phyloP scores from a whole-genome alignment of 2,797 vertebrate genomes.

The Nannoperca australis region DNA sequence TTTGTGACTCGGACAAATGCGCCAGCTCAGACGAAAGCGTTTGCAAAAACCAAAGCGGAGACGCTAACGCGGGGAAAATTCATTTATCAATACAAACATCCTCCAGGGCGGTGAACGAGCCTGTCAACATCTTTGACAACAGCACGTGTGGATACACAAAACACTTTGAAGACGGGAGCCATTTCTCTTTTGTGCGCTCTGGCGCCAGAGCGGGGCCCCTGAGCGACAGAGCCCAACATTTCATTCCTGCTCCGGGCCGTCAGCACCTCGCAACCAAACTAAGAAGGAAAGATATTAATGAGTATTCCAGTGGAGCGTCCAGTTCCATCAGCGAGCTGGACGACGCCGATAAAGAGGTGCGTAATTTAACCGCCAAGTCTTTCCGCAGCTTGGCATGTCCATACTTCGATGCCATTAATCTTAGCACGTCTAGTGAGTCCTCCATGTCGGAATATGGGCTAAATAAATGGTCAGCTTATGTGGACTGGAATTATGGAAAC shows the following conservation, averaged over 20 bases:
- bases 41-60: slow-evolving; percentile 78
- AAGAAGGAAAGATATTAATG: slow-evolving; percentile 89
- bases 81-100: slow-evolving; percentile 92
- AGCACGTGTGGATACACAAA: slow-evolving; percentile 82
- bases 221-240: slow-evolving; percentile 82
- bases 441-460: slow-evolving; percentile 90
- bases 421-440: slow-evolving; percentile 94
- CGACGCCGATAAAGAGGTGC: slow-evolving; percentile 97
- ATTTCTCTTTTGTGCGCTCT: slow-evolving; percentile 87
- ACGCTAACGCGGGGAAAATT: slow-evolving; percentile 82
- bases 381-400: slow-evolving; percentile 97
- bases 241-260: slow-evolving; percentile 91
- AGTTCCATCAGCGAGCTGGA: slow-evolving; percentile 97
- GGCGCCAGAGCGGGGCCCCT: slow-evolving; percentile 83
- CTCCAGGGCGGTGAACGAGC: slow-evolving; percentile 90
- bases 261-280: slow-evolving; percentile 89
- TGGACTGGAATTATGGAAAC: slow-evolving; percentile 92
- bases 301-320: slow-evolving; percentile 95
- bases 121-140: slow-evolving; percentile 81
- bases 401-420: slow-evolving; percentile 93
- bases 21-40: slow-evolving; percentile 84
- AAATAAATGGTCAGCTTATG: slow-evolving; percentile 93
- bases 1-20: slow-evolving; percentile 84
- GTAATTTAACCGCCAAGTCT: slow-evolving; percentile 94
- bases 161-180: slow-evolving; percentile 89